Base-by-base conservation (phyloP, 2,888 invertebrate species). In the Mesorhabditis sp. region DNA sequence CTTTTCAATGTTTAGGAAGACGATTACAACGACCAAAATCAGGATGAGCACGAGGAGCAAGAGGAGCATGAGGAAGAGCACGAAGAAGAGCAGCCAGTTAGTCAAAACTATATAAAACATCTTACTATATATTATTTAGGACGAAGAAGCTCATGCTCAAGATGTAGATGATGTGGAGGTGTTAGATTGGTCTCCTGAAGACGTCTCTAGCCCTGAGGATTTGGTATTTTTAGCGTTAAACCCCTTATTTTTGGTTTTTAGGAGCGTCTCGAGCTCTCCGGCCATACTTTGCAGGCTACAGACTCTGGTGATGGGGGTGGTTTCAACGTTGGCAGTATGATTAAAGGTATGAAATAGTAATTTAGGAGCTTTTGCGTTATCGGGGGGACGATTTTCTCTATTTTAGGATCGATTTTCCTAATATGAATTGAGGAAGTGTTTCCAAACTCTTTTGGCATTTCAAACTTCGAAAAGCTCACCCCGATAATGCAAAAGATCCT, bases 161-260 rank as follows among this genome's bases (percentile, higher is more conserved):
- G 58, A 50, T 50, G n/a, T 50, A 10, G 58, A 50, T n/a, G 58
- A 50, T 50, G 58, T 50, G 7, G 58, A 50, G 58, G 58, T 50
- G 58, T 2, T 50, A 1, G 58, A 50, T 10, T 50, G 58, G 58
- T 13, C 58, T 50, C 58, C 58, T 2, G 58, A 50, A 13, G 58
- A 50, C n/a, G n/a, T 50, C 58, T 2, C 1, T 2, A 13, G 10
- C n/a, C 58, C 7, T 13, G 58, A 50, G 2, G 58, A 50, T 50
- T 13, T 50, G 58, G 58, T 50, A 50, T 10, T 50, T 50, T 2
- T 1, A 50, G 28, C 28, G 1, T 1, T 28, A 28, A 28, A 28
- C 1, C 1, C 28, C 2, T 28, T 1, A 28, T 28, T 28, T 10
- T 13, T 10, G 50, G n/a, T 2, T 50, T 50, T 50, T 50, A 50